These are phyloP conservation scores for Charadrius vociferus DNA, from an alignment of 2,113 vertebrate genomes.

Conservation along the genomic window DNA sequence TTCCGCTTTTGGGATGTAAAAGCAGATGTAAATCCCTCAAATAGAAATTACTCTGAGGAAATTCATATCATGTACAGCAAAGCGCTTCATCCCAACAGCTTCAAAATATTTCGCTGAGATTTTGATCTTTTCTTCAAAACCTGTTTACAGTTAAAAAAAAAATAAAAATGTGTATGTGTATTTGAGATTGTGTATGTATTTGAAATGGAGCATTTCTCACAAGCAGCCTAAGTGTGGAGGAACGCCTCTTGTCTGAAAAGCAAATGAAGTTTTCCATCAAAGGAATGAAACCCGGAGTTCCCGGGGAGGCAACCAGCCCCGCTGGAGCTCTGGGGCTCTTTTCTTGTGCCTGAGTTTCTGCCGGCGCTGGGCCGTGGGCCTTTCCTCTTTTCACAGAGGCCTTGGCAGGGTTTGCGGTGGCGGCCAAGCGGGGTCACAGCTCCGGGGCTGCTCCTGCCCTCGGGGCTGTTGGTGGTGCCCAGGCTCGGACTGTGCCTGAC, in stretches of 20 bases:
- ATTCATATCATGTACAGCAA: not conserved
- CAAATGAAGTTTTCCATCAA: not conserved
- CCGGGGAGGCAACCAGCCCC: fast-evolving
- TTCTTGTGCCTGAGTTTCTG: not conserved
- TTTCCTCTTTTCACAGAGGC: fast-evolving
- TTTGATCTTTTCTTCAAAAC: constrained; percentile 65
- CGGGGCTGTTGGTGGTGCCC: fast-evolving
- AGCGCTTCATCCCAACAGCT: constrained; percentile 9
- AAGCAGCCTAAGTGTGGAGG: not conserved
- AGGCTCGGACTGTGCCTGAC: not conserved
- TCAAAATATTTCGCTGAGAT: constrained; percentile 36
- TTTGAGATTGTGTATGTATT: not conserved
- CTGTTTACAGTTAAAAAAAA: constrained; percentile 26
- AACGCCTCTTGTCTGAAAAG: not conserved
- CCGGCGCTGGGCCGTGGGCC: fast-evolving
- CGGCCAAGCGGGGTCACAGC: fast-evolving
- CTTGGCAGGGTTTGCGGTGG: not conserved
- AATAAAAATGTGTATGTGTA: not conserved
- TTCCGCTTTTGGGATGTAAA: not conserved
- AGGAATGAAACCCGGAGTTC: not conserved
- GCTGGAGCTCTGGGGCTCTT: fast-evolving
- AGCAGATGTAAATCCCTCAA: not conserved
- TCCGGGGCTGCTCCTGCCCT: not conserved
- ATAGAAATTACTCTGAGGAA: constrained; percentile 1
- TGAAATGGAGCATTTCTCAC: not conserved